Evolutionary conservation across 2,113 vertebrate genomes (phyloP).

Genomic region (Dryoscopus gambensis): DNA sequence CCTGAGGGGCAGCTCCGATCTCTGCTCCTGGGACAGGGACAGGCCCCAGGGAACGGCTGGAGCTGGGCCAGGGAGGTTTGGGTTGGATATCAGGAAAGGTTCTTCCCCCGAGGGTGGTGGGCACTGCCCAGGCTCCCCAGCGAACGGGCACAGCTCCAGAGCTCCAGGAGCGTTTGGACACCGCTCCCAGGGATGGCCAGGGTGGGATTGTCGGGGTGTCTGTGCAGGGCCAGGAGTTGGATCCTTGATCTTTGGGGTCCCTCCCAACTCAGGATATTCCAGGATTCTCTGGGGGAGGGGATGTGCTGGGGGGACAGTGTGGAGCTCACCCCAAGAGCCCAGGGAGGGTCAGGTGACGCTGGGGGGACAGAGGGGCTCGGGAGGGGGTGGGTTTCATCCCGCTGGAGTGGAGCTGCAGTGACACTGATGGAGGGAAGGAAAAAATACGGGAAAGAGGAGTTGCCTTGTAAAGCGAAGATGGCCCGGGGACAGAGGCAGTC

Average conservation of each 20-base stretch:
- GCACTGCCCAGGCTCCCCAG: neutral
- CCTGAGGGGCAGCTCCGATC: fast-evolving
- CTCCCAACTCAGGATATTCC: neutral
- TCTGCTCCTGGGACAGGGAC: neutral
- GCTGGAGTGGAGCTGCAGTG: neutral
- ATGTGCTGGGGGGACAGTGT: neutral
- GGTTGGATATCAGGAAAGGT: fast-evolving
- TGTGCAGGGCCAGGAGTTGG: neutral
- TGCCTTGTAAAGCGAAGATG: neutral
- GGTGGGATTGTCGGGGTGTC: neutral
- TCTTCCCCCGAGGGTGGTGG: neutral
- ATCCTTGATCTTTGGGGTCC: neutral
- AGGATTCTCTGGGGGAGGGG: neutral
- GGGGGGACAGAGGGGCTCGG: neutral
- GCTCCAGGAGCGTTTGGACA: fast-evolving
- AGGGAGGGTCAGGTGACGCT: slow-evolving; percentile 17
- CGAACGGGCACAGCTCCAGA: neutral
- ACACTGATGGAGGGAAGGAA: too few relatives aligned
- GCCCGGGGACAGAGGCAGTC: neutral
- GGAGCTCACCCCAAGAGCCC: neutral
- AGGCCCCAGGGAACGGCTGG: fast-evolving
- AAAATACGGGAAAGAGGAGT: fast-evolving
- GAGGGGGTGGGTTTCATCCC: neutral
- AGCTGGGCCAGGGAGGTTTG: fast-evolving
- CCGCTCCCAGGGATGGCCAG: fast-evolving